phyloP scores from a whole-genome alignment of 2,888 invertebrate species.

The Synergus gifuensis region DNA sequence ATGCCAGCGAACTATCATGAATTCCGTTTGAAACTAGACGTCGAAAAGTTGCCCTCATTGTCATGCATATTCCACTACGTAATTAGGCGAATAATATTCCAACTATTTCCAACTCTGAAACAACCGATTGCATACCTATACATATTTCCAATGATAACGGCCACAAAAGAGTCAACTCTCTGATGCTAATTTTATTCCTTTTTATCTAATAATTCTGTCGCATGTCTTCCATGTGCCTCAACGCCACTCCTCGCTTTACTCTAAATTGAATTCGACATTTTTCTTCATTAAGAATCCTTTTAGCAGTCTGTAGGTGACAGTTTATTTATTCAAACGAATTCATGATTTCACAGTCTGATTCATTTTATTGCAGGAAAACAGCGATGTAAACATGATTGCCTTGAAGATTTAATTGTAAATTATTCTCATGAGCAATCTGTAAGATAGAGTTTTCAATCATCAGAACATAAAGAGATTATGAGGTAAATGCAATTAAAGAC shows the following conservation, averaged over 20 bases:
- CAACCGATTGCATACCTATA: conserved; percentile 28
- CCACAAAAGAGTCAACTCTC: conserved; percentile 16
- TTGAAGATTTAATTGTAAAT: conserved; percentile 1
- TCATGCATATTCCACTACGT: conserved; percentile 16
- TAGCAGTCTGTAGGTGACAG: neutral
- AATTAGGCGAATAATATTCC: conserved; percentile 30
- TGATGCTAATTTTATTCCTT: conserved; percentile 18
- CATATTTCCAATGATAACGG: conserved; percentile 18
- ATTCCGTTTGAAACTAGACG: conserved; percentile 16
- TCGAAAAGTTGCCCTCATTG: conserved; percentile 8
- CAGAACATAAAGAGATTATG: neutral
- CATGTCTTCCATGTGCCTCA: neutral
- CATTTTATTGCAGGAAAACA: neutral
- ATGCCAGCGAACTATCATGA: conserved; percentile 34
- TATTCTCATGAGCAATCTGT: neutral
- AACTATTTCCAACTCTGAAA: conserved; percentile 14
- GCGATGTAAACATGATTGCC: conserved; percentile 15
- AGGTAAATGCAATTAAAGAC: too few species aligned
- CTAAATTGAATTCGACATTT: neutral
- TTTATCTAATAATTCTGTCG: conserved; percentile 17
- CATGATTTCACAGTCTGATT: conserved; percentile 1
- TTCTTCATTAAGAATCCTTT: neutral
- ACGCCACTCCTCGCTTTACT: neutral
- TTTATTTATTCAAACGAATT: conserved; percentile 2
- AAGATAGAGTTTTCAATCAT: neutral